Evolutionary conservation across 2,113 vertebrate genomes (phyloP), one percentile per base, ranked within the genome.

Genomic region (Nerophis lumbriciformis): DNA sequence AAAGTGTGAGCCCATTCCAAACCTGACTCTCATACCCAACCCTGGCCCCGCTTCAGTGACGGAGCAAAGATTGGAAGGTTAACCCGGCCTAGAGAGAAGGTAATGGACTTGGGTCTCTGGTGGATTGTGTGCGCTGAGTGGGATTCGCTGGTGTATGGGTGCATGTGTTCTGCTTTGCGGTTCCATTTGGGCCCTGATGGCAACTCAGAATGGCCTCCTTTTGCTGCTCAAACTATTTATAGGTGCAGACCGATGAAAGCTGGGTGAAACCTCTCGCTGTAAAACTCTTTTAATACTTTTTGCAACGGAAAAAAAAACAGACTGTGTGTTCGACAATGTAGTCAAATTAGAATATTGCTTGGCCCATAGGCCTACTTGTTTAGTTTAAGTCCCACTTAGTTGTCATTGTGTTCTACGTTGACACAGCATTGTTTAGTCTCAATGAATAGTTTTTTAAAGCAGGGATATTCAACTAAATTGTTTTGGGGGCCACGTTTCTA

Each of bases 171-270:
- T 80, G 73, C 65, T 72, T 76, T 73, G 69, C 72, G 58, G 21
- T 63, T 77, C 74, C 77, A 77, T 78, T 82, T 74, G 72, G 68
- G 79, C 71, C 73, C 68, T 76, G 78, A 61, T 81, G 72, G 83
- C 48, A 44, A 70, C 71, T 82, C 63, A 76, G 78, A 78, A 74
- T 80, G 85, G 83, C 85, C 80, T 87, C 68, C 80, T 45, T 80
- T 72, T 76, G 74, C 79, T 78, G 75, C 76, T 77, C 66, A 68
- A 77, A 87, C 89, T 91, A 90, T 91, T 90, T 88, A 86, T 91
- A 91, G 89, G 77, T 68, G 72, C 68, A 49, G 57, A 69, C 69
- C 68, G 77, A 76, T 81, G 83, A 87, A 85, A 79, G 69, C 65
- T 59, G 60, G 68, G 75, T 76, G 83, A 72, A 80, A 83, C 66